These are phyloP conservation scores for Drosophila emarginata DNA, from an alignment of 2,888 invertebrate genomes.

Conservation along the genomic window DNA sequence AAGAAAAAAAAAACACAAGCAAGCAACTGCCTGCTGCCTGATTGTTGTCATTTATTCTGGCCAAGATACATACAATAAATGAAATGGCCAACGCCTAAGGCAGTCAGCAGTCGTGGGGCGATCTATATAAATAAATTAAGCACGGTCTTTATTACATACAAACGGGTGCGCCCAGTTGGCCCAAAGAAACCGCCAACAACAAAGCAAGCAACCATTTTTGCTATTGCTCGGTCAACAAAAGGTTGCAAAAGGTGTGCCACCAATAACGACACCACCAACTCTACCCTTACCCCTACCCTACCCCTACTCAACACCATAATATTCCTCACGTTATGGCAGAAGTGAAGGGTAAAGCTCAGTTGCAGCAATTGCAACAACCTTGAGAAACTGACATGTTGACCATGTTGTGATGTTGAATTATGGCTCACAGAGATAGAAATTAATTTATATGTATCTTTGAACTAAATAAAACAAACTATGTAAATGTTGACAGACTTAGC, in stretches of 20 bases:
- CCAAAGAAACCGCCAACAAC: conserved; percentile 65
- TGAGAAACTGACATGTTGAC: conserved; percentile 56
- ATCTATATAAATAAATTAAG: conserved; percentile 74
- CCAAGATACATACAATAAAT: conserved; percentile 55
- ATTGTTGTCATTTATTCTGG: conserved; percentile 25
- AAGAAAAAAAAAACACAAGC: background rate
- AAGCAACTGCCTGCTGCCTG: conserved; percentile 2
- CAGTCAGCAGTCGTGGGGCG: conserved; percentile 45
- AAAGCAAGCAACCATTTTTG: conserved; percentile 4
- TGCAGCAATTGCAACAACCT: conserved; percentile 70
- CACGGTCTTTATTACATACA: conserved; percentile 8
- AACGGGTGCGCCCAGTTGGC: conserved; percentile 53
- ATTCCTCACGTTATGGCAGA: conserved; percentile 25
- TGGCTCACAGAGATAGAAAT: conserved; percentile 71
- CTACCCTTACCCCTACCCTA: background rate
- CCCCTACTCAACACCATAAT: background rate
- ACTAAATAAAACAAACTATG: conserved; percentile 73
- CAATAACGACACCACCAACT: background rate
- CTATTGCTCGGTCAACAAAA: conserved; percentile 36
- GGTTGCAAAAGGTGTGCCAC: conserved; percentile 36
- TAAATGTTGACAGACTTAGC: conserved; percentile 53
- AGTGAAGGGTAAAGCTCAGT: conserved; percentile 63
- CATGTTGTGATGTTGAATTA: conserved; percentile 63
- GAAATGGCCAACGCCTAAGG: conserved; percentile 74
- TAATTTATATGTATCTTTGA: conserved; percentile 69